phyloP scores from a whole-genome alignment of 2,888 invertebrate genomes.

The Hirudinaria manillensis region DNA sequence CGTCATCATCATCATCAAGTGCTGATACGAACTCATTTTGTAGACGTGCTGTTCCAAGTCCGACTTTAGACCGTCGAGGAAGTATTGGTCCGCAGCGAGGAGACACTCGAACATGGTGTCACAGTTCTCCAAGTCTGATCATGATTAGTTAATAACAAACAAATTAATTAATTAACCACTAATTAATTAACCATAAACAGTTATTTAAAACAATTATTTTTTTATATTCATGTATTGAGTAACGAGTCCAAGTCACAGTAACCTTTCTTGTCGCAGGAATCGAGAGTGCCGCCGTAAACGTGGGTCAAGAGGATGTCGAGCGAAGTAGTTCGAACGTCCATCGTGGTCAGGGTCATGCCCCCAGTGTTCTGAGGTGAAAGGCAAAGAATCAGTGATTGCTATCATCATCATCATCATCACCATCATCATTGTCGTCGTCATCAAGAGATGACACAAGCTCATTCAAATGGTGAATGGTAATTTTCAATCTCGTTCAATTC shows the following conservation, averaged over 20 bases:
- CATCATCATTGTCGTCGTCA: no score
- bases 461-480: no score
- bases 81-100: constrained; percentile 73
- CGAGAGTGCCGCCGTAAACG: neutral
- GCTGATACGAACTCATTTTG: constrained; percentile 55
- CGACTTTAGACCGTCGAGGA: constrained; percentile 67
- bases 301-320: neutral
- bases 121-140: constrained; percentile 61
- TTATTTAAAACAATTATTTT: no score
- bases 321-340: neutral
- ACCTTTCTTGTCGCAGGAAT: neutral
- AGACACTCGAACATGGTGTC: constrained; percentile 71
- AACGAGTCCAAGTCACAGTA: neutral
- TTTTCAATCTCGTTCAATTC: no score
- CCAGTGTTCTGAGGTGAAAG: no score
- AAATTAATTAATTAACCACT: no score
- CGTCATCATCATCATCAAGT: neutral
- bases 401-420: no score
- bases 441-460: no score
- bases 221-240: no score
- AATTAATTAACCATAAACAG: no score
- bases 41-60: constrained; percentile 67
- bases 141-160: neutral
- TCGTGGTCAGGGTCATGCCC: no score
- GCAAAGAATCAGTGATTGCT: neutral